These are phyloP conservation scores for Eulemur mongoz DNA, from an alignment of 2,797 vertebrate genomes.

Conservation along the genomic window DNA sequence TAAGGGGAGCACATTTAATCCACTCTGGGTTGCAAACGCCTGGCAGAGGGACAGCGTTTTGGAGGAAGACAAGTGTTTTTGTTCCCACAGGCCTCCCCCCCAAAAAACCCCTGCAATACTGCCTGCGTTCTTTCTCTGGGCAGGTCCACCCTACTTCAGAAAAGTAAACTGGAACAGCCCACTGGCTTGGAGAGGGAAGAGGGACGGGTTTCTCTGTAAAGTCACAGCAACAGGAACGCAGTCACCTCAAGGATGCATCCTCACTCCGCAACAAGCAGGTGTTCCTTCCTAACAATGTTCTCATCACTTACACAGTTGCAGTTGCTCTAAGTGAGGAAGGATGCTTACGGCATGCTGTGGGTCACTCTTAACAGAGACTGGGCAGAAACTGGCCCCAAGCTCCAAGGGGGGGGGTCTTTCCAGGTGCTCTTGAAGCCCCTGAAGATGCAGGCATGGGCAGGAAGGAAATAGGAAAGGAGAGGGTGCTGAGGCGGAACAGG, in stretches of 20 bases:
- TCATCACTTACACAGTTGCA: background rate
- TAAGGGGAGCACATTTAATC: background rate
- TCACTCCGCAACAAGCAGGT: too few relatives aligned
- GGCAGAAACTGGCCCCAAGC: background rate
- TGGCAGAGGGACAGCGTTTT: too few relatives aligned
- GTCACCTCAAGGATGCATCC: background rate
- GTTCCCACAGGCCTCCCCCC: background rate
- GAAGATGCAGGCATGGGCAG: background rate
- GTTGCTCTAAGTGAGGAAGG: background rate
- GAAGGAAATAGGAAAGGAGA: background rate
- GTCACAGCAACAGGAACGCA: background rate
- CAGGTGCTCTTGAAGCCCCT: rapidly evolving
- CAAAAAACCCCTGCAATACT: background rate
- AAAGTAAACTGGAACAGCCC: background rate
- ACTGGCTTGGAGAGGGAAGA: background rate
- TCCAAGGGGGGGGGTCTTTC: background rate
- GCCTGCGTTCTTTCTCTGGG: background rate
- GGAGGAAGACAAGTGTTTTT: background rate
- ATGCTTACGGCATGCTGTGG: background rate
- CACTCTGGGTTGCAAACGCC: background rate
- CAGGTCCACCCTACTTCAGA: background rate
- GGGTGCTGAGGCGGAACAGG: background rate
- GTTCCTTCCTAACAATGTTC: background rate
- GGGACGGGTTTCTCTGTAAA: background rate
- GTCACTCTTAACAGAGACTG: background rate